Percentiles rank a stretch among this genome's conserved stretches.
phyloP scores from a whole-genome alignment of 2,888 invertebrate species.

The Drosophila aldrichi region DNA sequence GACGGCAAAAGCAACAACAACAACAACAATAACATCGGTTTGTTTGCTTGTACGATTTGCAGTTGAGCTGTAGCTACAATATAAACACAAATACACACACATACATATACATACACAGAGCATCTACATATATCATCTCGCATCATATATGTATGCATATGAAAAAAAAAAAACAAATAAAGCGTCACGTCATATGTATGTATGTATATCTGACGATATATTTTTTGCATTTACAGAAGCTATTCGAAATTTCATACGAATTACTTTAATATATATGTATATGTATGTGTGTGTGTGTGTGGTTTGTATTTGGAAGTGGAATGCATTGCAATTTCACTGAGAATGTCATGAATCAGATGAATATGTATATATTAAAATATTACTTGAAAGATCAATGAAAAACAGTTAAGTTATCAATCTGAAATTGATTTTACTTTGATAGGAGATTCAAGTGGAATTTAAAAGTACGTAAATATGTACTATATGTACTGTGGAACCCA shows the following conservation, averaged over 20 bases:
- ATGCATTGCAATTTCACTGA: constrained; percentile 37
- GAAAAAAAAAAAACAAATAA: constrained; percentile 31
- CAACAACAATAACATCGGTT: constrained; percentile 32
- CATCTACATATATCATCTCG: constrained; percentile 20
- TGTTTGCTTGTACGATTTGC: constrained; percentile 76
- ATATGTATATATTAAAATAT: neutral
- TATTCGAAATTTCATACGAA: constrained; percentile 38
- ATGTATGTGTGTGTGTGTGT: neutral
- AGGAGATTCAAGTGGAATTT: no score
- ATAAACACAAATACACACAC: constrained; percentile 39
- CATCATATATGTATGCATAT: neutral
- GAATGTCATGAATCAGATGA: constrained; percentile 41
- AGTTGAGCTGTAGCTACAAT: constrained; percentile 55
- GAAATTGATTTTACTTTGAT: neutral
- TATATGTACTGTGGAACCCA: neutral
- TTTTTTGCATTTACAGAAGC: constrained; percentile 19
- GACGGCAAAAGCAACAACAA: constrained; percentile 39
- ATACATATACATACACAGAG: neutral
- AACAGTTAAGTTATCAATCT: neutral
- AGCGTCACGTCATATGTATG: constrained; percentile 13
- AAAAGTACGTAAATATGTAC: no score
- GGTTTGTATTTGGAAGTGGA: constrained; percentile 28
- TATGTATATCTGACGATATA: constrained; percentile 8
- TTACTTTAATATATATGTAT: constrained; percentile 8
- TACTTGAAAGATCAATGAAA: constrained; percentile 1